A percentile compares a stretch with the other conserved stretches of the same genome.
Conservation (phyloP, 2,113 vertebrate genomes). For the Oenanthe melanoleuca region DNA sequence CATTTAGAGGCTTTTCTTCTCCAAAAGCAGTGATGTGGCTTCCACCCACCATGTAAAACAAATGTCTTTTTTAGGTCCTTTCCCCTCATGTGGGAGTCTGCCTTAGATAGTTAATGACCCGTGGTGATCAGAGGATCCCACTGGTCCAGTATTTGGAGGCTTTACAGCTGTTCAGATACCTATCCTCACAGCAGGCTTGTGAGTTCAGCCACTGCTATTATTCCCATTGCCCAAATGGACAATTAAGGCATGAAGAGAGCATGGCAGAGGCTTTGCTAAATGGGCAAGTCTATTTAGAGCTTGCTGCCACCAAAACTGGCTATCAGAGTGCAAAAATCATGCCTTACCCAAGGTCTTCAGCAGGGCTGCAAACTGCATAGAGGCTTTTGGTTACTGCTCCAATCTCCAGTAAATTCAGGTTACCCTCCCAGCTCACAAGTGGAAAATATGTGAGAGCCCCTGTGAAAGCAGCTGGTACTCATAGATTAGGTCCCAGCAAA, state of each 20-base stretch:
- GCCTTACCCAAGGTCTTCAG: background rate
- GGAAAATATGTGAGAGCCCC: background rate
- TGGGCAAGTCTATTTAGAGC: background rate
- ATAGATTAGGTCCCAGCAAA: background rate
- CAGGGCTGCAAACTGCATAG: background rate
- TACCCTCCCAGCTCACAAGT: background rate
- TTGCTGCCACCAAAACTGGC: background rate
- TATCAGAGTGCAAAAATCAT: background rate
- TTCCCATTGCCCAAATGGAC: background rate
- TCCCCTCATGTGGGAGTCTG: background rate
- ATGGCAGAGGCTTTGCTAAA: background rate
- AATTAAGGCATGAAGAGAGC: background rate
- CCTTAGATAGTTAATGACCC: background rate
- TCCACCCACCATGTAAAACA: background rate
- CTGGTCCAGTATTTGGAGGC: background rate
- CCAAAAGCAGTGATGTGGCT: background rate
- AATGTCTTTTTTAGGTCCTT: background rate
- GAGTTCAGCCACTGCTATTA: background rate
- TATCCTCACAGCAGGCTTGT: background rate
- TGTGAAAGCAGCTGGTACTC: background rate
- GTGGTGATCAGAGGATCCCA: background rate
- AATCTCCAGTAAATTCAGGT: background rate
- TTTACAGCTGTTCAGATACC: background rate
- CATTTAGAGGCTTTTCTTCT: background rate
- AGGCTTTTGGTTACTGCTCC: background rate